These are phyloP conservation scores for Prosopocoilus inquinatus DNA, from an alignment of 2,888 invertebrate genomes.

Conservation along the genomic window DNA sequence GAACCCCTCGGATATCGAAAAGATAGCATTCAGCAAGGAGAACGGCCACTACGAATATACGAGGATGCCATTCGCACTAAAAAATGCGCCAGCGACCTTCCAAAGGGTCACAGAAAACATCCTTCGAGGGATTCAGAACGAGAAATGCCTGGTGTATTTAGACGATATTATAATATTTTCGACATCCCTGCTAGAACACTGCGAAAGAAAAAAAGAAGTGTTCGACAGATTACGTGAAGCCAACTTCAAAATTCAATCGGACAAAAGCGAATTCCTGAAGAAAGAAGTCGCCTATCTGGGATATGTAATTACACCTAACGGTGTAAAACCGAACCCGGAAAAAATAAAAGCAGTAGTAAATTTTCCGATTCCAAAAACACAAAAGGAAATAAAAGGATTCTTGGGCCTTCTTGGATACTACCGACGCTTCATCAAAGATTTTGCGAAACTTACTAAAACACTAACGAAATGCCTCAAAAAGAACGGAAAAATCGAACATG, in stretches of 20 bases:
- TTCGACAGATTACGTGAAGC: too few relatives aligned
- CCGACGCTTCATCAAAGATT: slow-evolving; percentile 11
- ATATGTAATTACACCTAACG: slow-evolving; percentile 20
- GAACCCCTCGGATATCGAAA: background rate
- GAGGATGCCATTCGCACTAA: background rate
- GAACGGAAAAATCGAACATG: too few relatives aligned
- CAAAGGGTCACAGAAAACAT: too few relatives aligned
- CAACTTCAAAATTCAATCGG: background rate
- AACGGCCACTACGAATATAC: background rate
- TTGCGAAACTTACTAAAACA: slow-evolving; percentile 10
- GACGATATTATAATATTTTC: background rate
- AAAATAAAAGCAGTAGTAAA: too few relatives aligned
- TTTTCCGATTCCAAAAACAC: slow-evolving; percentile 13
- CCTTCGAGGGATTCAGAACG: too few relatives aligned
- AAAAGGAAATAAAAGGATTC: slow-evolving; percentile 30
- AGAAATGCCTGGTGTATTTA: too few relatives aligned
- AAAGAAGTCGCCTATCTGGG: slow-evolving; percentile 11
- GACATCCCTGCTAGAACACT: background rate
- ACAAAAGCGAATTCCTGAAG: background rate
- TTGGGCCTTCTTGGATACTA: slow-evolving; percentile 29
- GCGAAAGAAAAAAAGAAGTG: background rate
- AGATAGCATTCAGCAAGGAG: background rate
- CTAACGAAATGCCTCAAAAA: background rate
- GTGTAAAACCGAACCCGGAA: slow-evolving; percentile 25
- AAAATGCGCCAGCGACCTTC: too few relatives aligned